Evolutionary conservation across 2,113 vertebrate genomes (phyloP).

Genomic region (Zosterops japonicus): DNA sequence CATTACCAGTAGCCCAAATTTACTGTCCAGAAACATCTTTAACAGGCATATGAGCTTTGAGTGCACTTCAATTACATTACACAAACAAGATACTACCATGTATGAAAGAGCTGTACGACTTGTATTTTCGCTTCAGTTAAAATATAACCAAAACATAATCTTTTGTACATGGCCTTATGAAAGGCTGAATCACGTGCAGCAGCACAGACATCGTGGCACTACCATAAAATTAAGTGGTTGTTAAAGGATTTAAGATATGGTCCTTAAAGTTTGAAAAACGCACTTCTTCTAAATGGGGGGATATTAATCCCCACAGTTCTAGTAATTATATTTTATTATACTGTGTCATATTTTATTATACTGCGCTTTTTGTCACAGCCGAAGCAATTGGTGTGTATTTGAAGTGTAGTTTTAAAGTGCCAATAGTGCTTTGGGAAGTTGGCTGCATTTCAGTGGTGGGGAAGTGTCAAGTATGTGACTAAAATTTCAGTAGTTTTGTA

Average conservation of each 20-base stretch:
- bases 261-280: background rate
- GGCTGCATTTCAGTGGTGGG: background rate
- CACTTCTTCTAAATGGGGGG: background rate
- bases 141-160: background rate
- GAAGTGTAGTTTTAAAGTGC: background rate
- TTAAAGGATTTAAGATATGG: background rate
- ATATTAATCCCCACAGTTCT: background rate
- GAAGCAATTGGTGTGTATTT: background rate
- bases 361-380: background rate
- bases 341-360: background rate
- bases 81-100: background rate
- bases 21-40: background rate
- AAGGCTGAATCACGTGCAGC: background rate
- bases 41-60: background rate
- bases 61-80: background rate
- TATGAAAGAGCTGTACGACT: background rate
- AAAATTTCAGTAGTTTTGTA: background rate
- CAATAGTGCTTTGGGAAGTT: background rate
- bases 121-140: constrained; percentile 35
- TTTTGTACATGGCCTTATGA: background rate
- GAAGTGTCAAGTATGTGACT: background rate
- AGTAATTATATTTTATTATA: background rate
- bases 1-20: background rate
- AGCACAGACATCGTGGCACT: background rate
- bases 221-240: background rate